These are phyloP conservation scores for Heloderma charlesbogerti DNA, from an alignment of 2,113 vertebrate species.

Conservation along the genomic window DNA sequence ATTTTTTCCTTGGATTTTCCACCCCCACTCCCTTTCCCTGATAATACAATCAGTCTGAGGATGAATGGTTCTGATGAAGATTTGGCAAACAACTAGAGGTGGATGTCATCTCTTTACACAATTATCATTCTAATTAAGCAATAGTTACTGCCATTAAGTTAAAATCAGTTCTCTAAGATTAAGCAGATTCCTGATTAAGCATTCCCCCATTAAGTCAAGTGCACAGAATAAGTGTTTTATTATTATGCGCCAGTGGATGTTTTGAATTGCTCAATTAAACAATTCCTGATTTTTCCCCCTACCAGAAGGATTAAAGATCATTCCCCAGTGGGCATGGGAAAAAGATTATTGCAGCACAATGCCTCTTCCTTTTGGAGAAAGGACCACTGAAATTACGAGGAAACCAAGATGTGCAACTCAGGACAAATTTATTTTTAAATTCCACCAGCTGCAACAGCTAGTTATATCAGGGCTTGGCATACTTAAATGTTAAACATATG, in stretches of 20 bases:
- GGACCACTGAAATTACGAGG: neutral
- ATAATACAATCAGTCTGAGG: neutral
- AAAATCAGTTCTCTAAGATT: constrained; percentile 39
- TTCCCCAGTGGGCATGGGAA: neutral
- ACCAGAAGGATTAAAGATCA: neutral
- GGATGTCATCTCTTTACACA: constrained; percentile 24
- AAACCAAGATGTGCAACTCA: constrained; percentile 3
- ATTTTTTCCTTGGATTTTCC: constrained; percentile 8
- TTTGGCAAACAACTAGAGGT: constrained; percentile 18
- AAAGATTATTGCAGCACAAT: constrained; percentile 32
- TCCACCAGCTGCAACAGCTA: constrained; percentile 28
- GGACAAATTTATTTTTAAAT: constrained; percentile 16
- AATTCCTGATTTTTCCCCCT: neutral
- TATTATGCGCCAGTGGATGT: neutral
- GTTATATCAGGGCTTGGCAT: constrained; percentile 29
- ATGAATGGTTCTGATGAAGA: constrained; percentile 3
- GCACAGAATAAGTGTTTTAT: constrained; percentile 23
- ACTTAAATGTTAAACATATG: constrained; percentile 44
- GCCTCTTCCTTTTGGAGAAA: constrained; percentile 19
- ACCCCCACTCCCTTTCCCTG: neutral
- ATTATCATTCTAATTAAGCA: constrained; percentile 36
- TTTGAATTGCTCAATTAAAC: constrained; percentile 39
- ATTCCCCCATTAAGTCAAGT: neutral
- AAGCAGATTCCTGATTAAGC: constrained; percentile 29
- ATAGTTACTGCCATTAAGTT: constrained; percentile 12